Base-by-base conservation (phyloP, 2,888 invertebrate species). In the Incurvaria masculella region DNA sequence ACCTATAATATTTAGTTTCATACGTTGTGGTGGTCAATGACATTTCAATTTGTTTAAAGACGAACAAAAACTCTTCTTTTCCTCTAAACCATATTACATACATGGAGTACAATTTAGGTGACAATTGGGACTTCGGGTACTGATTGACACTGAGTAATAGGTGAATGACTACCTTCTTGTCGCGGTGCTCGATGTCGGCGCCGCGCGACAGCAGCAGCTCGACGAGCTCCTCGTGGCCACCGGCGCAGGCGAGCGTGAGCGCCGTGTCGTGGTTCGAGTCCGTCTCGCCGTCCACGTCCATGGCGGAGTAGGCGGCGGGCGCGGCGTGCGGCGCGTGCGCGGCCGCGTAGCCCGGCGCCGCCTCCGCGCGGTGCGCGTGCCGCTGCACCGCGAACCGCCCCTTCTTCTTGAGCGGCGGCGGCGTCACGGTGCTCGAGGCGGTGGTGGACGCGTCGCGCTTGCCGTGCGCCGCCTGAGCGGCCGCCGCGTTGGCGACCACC, bases 191-290 rank as follows among this genome's bases (percentile, higher is more conserved):
- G 66, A 98, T 96, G 68, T 97, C 91, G 1, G 98, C 96, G 48
- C 95, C 95, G 53, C 97, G 85, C 56, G 87, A 87, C 45, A 99
- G 83, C 54, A 99, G 81, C 61, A 99, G 81, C 66, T 93, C 92
- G 10, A 97, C 97, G 18, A 98, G 83, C 62, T 98, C 97, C 64
- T 95, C 93, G 67, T 97, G 96, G 0, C 98, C 97, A 53, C 97
- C 97, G 51, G 96, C 94, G 73, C 97, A 97, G 44, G 98, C 98
- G 52, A 99, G 82, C 27, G 98, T 98, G 49, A 99, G 81, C 47
- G 98, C 97, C 4, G 99, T 99, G 75, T 99, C 99, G 73, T 97
- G 96, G 81, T 98, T 98, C 61, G 94, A 94, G 72, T 99, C 98
- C 0, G 98, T 99, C 79, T 96, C 95, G 6, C 95, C 94, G 76